These are phyloP conservation scores for Baryphthengus martii DNA, from an alignment of 2,113 vertebrate species.

Conservation along the genomic window DNA sequence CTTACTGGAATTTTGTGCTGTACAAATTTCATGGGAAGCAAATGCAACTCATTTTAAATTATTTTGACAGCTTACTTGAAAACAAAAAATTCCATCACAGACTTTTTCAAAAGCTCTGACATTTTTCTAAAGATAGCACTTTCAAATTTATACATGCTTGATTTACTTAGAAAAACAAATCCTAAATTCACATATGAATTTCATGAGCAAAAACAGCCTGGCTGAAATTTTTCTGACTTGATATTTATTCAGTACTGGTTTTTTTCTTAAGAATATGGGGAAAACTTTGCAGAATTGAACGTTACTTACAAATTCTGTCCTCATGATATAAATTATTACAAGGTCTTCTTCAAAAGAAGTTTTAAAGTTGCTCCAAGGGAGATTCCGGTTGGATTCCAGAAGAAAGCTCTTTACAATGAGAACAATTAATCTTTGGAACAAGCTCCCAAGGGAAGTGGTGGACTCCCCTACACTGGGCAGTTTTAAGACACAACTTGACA, in stretches of 20 bases:
- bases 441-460: no score
- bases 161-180: slow-evolving; percentile 21
- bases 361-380: no score
- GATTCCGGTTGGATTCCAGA: no score
- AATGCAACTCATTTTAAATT: background rate
- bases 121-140: background rate
- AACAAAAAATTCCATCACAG: background rate
- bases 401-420: no score
- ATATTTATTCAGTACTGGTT: background rate
- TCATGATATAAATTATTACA: background rate
- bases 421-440: no score
- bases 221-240: background rate
- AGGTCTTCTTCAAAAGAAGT: background rate
- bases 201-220: background rate
- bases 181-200: background rate
- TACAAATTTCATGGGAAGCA: background rate
- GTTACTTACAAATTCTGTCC: background rate
- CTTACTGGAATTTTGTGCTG: background rate
- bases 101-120: background rate
- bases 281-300: background rate
- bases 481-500: no score
- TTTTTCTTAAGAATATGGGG: background rate
- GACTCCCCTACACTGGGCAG: no score
- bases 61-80: slow-evolving; percentile 20
- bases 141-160: background rate